Evolutionary conservation across 2,888 invertebrate genomes (phyloP).

Genomic region (Crocallis elinguaria): DNA sequence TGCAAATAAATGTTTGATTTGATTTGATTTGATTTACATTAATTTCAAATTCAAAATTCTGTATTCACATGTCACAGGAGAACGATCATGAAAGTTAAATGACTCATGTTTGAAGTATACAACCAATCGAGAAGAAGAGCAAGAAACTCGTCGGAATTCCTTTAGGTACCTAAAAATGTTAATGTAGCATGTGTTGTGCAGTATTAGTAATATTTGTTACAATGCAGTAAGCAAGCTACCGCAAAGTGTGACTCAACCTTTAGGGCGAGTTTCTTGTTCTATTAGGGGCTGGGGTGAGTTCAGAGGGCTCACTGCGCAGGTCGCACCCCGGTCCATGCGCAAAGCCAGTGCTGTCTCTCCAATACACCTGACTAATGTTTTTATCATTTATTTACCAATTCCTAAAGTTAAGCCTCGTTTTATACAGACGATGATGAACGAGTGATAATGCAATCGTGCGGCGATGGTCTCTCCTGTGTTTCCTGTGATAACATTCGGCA

Average conservation of each 20-base stretch:
- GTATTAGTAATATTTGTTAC: too few species aligned
- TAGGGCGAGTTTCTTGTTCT: not conserved
- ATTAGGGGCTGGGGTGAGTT: constrained; percentile 3
- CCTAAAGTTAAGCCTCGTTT: not conserved
- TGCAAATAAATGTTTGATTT: too few species aligned
- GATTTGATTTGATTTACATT: too few species aligned
- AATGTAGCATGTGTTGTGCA: too few species aligned
- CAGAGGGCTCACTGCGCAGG: constrained; percentile 31
- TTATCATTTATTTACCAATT: constrained; percentile 31
- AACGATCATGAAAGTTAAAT: too few species aligned
- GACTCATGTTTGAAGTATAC: too few species aligned
- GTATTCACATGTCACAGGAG: too few species aligned
- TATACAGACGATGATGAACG: not conserved
- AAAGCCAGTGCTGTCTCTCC: constrained; percentile 1
- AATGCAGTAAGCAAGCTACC: not conserved
- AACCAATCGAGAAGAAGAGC: too few species aligned
- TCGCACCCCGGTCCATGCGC: too few species aligned
- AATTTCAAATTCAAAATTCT: too few species aligned
- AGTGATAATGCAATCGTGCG: constrained; percentile 1
- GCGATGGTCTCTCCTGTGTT: not conserved
- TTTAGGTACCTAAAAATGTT: too few species aligned
- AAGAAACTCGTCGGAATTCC: too few species aligned
- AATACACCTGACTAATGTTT: constrained; percentile 32
- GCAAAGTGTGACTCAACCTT: not conserved
- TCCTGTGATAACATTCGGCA: constrained; percentile 10